Evolutionary conservation across 2,888 invertebrate species (phyloP).

Genomic region (Plebejus melissa): DNA sequence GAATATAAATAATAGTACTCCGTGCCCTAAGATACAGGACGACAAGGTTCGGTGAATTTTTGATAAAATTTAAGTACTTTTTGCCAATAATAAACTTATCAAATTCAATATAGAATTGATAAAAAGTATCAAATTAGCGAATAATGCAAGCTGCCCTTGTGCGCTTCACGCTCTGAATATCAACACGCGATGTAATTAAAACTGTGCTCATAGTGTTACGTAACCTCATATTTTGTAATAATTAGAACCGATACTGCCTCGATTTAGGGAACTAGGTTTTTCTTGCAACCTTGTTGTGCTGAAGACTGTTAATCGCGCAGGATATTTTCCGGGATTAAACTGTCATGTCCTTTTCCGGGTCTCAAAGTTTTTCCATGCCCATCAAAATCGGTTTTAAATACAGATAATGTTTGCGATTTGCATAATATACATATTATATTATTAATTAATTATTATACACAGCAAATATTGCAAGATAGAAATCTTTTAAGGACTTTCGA

Average conservation of each 20-base stretch:
- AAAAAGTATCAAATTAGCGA: conserved; percentile 28
- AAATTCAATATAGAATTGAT: neutral
- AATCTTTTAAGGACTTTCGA: too few relatives aligned
- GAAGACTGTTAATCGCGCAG: too few relatives aligned
- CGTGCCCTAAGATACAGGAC: too few relatives aligned
- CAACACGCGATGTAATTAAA: conserved; percentile 23
- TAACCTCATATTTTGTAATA: conserved; percentile 27
- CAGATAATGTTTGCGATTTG: too few relatives aligned
- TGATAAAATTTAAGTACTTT: too few relatives aligned
- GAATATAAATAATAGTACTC: too few relatives aligned
- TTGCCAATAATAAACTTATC: neutral
- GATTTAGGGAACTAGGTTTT: neutral
- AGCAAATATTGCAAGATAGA: too few relatives aligned
- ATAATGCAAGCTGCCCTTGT: conserved; percentile 45
- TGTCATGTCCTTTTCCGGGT: neutral
- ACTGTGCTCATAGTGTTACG: conserved; percentile 20
- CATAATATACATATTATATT: too few relatives aligned
- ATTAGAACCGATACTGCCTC: neutral
- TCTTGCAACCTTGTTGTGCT: too few relatives aligned
- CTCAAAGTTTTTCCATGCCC: neutral
- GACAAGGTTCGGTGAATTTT: too few relatives aligned
- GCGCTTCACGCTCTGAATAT: conserved; percentile 49
- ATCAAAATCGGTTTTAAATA: neutral
- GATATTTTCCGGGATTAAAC: too few relatives aligned
- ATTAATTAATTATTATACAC: too few relatives aligned